These are phyloP conservation scores for Anabas testudineus DNA, from an alignment of 2,797 vertebrate genomes.

Conservation along the genomic window DNA sequence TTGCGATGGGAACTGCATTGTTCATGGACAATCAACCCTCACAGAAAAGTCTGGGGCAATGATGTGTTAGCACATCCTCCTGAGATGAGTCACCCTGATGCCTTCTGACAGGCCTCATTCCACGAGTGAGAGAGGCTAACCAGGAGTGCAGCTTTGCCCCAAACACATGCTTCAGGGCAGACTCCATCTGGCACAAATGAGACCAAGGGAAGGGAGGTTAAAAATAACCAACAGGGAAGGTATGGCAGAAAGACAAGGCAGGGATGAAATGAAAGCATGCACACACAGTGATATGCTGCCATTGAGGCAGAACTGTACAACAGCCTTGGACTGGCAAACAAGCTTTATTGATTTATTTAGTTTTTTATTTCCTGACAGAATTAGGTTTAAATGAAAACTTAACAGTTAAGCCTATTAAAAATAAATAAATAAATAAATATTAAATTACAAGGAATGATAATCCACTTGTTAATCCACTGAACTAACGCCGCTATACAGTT, in stretches of 20 bases:
- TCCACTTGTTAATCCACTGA: conserved; percentile 62
- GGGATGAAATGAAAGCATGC: conserved; percentile 63
- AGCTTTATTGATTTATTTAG: conserved; percentile 70
- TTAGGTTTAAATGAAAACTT: conserved; percentile 64
- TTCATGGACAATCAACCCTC: conserved; percentile 80
- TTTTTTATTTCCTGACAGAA: conserved; percentile 61
- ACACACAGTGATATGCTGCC: conserved; percentile 42
- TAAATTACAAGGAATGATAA: conserved; percentile 49
- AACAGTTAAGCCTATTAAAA: conserved; percentile 49
- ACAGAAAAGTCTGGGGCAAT: conserved; percentile 75
- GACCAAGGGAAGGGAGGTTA: conserved; percentile 72
- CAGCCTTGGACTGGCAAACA: conserved; percentile 55
- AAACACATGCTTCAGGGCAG: conserved; percentile 79
- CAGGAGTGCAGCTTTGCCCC: conserved; percentile 75
- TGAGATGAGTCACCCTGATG: conserved; percentile 83
- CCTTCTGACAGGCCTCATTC: conserved; percentile 81
- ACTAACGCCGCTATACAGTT: conserved; percentile 35
- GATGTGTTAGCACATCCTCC: conserved; percentile 79
- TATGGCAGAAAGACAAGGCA: conserved; percentile 71
- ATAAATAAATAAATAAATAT: too few species aligned
- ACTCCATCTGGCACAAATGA: conserved; percentile 81
- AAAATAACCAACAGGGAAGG: conserved; percentile 81
- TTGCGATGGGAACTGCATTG: conserved; percentile 70
- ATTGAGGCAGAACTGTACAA: conserved; percentile 57
- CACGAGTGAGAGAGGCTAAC: conserved; percentile 77